A percentile compares a stretch with the other conserved stretches of the same genome.
Conservation (phyloP, 1,140 invertebrate genomes). For the Drosophila serrata region DNA sequence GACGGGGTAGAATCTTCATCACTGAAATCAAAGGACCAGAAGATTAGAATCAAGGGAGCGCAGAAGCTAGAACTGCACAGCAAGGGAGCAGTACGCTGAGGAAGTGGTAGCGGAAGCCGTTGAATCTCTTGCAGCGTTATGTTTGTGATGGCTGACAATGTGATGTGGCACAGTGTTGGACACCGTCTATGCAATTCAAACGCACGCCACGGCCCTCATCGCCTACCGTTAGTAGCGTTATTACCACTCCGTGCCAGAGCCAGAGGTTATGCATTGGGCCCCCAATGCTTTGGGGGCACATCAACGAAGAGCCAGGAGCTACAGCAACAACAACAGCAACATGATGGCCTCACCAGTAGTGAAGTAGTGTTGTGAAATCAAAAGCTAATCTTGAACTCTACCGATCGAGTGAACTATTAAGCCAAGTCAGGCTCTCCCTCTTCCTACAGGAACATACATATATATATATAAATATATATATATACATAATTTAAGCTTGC, state of each 20-base stretch:
- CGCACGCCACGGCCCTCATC: conserved; percentile 59
- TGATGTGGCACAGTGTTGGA: conserved; percentile 83
- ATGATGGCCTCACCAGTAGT: conserved; percentile 61
- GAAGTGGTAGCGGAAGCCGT: conserved; percentile 34
- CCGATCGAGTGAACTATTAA: conserved; percentile 57
- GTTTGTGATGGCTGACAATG: conserved; percentile 85
- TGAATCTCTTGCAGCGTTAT: conserved; percentile 68
- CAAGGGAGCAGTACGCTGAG: conserved; percentile 26
- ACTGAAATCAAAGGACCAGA: background rate
- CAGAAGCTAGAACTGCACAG: conserved; percentile 18
- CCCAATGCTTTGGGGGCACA: conserved; percentile 84
- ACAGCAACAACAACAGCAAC: conserved; percentile 50
- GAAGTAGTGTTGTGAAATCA: conserved; percentile 74
- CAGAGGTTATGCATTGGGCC: conserved; percentile 81
- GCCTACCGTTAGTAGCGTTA: conserved; percentile 28
- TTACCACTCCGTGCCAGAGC: conserved; percentile 56
- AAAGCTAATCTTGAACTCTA: conserved; percentile 51
- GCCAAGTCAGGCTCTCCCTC: conserved; percentile 29
- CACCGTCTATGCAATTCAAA: conserved; percentile 78
- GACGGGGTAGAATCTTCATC: conserved; percentile 18
- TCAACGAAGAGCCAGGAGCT: conserved; percentile 51
- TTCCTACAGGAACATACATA: conserved; percentile 19
- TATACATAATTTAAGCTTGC: conserved; percentile 47
- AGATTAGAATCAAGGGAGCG: conserved; percentile 5
- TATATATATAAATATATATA: background rate